Conservation (phyloP, 1,140 invertebrate genomes). For the Proales similis region DNA sequence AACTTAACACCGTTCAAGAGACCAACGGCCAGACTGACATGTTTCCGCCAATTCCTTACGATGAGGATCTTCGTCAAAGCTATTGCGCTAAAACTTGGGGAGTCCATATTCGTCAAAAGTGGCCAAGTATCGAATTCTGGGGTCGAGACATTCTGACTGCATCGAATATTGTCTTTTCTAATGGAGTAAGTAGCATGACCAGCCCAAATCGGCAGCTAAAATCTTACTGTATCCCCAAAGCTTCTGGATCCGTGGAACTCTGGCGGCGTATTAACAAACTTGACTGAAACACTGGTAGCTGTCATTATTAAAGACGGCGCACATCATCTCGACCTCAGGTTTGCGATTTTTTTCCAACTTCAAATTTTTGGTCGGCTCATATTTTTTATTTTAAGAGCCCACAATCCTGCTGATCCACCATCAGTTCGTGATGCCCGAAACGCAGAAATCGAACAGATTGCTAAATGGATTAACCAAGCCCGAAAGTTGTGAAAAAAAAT, state of each 20-base stretch:
- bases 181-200: slow-evolving; percentile 17
- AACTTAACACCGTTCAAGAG: slow-evolving; percentile 91
- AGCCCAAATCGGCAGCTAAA: background rate
- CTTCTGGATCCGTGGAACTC: slow-evolving; percentile 80
- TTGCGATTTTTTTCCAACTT: background rate
- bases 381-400: slow-evolving; percentile 19
- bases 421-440: slow-evolving; percentile 17
- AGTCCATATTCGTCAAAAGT: slow-evolving; percentile 61
- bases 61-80: slow-evolving; percentile 61
- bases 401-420: slow-evolving; percentile 27
- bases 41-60: slow-evolving; percentile 70
- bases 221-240: slow-evolving; percentile 3
- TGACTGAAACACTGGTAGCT: slow-evolving; percentile 15
- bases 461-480: slow-evolving; percentile 31
- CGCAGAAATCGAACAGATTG: slow-evolving; percentile 23
- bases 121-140: slow-evolving; percentile 70
- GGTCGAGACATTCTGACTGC: slow-evolving; percentile 73
- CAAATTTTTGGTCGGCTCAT: background rate
- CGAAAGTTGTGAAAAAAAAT: too few species aligned
- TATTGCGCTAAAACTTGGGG: slow-evolving; percentile 65
- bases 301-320: slow-evolving; percentile 70
- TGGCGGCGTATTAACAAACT: slow-evolving; percentile 65
- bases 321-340: slow-evolving; percentile 62
- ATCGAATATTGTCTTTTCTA: slow-evolving; percentile 56
- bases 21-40: slow-evolving; percentile 68